phyloP scores from a whole-genome alignment of 92 coral and sea anemone species.

The Hydrozoanthus gracilis region DNA sequence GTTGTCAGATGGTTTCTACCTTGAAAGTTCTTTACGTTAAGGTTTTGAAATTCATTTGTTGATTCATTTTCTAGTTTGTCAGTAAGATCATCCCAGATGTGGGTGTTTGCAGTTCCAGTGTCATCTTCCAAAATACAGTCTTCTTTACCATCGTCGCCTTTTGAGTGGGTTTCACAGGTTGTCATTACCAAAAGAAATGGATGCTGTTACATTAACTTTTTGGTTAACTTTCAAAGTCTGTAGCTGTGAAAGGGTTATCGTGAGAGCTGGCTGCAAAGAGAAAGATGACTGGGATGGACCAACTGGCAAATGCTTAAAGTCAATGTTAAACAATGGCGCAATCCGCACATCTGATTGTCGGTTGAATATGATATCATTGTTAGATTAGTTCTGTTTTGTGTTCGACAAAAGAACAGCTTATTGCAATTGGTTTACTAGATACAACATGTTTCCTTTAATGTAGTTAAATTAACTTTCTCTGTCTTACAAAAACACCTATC shows the following conservation, averaged over 20 bases:
- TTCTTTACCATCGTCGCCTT: conserved; percentile 54
- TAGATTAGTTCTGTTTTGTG: conserved; percentile 42
- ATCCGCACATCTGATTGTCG: conserved; percentile 53
- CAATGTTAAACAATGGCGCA: conserved; percentile 59
- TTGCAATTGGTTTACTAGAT: too few relatives aligned
- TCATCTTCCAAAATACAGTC: conserved; percentile 67
- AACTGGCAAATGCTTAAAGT: conserved; percentile 32
- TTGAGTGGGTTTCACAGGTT: conserved; percentile 46
- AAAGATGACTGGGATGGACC: conserved; percentile 34
- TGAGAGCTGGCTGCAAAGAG: conserved; percentile 50
- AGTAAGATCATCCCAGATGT: conserved; percentile 60
- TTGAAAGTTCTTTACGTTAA: conserved; percentile 64
- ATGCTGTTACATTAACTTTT: too few relatives aligned
- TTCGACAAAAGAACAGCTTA: conserved; percentile 60
- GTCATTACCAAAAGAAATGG: conserved; percentile 59
- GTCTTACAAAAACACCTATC: too few relatives aligned
- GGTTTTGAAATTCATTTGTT: conserved; percentile 56
- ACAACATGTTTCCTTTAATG: too few relatives aligned
- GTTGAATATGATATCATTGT: conserved; percentile 56
- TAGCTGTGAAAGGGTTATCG: conserved; percentile 57
- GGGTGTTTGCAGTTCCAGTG: conserved; percentile 56
- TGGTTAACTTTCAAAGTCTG: conserved; percentile 53
- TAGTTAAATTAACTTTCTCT: too few relatives aligned
- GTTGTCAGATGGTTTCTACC: conserved; percentile 56
- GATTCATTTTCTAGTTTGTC: conserved; percentile 44